Percentiles rank a stretch among this genome's conserved stretches.
Evolutionary conservation across 2,888 invertebrate species (phyloP).

Genomic region (Apotomis betuletana): DNA sequence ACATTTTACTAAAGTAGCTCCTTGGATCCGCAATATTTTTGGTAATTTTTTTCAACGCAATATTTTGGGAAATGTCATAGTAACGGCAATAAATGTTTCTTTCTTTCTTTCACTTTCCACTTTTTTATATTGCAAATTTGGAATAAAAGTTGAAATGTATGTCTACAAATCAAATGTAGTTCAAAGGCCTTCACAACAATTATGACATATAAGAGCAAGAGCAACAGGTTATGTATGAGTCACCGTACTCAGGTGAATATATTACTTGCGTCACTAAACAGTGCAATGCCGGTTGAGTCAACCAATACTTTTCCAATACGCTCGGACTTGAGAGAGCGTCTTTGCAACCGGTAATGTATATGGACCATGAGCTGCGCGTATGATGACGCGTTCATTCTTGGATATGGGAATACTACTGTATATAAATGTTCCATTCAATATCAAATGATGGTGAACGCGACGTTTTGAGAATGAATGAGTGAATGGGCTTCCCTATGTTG

Average conservation of each 20-base stretch:
- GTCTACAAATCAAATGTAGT: neutral
- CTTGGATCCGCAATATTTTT: too few relatives aligned
- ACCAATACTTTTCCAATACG: conserved; percentile 18
- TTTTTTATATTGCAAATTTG: too few relatives aligned
- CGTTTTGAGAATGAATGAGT: conserved; percentile 3
- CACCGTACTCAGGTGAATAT: conserved; percentile 13
- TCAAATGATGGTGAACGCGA: neutral
- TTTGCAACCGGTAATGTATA: conserved; percentile 25
- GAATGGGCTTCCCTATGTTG: conserved; percentile 21
- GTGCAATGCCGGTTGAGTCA: conserved; percentile 7
- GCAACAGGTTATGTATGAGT: conserved; percentile 4
- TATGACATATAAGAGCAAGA: neutral
- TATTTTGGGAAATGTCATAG: too few relatives aligned
- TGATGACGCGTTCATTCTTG: conserved; percentile 12
- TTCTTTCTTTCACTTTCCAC: too few relatives aligned
- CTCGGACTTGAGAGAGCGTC: neutral
- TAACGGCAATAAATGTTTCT: too few relatives aligned
- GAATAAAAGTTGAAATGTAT: neutral
- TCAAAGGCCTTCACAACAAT: conserved; percentile 11
- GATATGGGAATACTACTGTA: conserved; percentile 37
- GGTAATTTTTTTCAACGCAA: too few relatives aligned
- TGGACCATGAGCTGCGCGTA: conserved; percentile 1
- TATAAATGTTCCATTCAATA: conserved; percentile 30
- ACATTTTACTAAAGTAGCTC: too few relatives aligned
- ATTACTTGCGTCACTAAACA: conserved; percentile 34